These are phyloP conservation scores for Myiotriccus ornatus DNA, from an alignment of 2,797 vertebrate genomes.

Conservation along the genomic window DNA sequence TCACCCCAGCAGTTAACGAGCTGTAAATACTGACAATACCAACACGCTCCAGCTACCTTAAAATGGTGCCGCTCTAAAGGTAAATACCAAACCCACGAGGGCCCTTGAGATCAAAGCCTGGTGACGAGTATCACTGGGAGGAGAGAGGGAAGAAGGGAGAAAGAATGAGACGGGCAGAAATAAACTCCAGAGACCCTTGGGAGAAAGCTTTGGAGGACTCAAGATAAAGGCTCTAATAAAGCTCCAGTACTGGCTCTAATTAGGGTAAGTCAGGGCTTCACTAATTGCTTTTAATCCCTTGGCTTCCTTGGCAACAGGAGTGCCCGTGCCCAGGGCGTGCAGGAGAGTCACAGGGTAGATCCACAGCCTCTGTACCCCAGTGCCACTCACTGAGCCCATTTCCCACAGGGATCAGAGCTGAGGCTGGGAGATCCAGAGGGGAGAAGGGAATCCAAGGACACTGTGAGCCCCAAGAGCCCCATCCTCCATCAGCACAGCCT, in stretches of 20 bases:
- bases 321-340: not conserved
- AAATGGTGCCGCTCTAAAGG: not conserved
- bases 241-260: not conserved
- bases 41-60: not conserved
- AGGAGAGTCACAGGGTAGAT: rapidly evolving
- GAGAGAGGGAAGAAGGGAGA: not conserved
- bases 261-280: not conserved
- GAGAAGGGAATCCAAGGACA: not conserved
- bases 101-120: not conserved
- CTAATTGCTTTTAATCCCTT: not conserved
- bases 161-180: not conserved
- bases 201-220: not conserved
- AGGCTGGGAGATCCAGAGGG: not conserved
- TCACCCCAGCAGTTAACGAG: not conserved
- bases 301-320: not conserved
- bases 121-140: not conserved
- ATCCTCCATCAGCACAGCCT: not conserved
- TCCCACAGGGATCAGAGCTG: not conserved
- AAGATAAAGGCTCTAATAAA: not conserved
- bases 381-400: not conserved
- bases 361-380: not conserved
- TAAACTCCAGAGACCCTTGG: not conserved
- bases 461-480: not conserved
- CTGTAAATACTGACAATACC: not conserved
- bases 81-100: not conserved